phyloP scores from a whole-genome alignment of 2,797 vertebrate species.

The Urocyon cinereoargenteus region DNA sequence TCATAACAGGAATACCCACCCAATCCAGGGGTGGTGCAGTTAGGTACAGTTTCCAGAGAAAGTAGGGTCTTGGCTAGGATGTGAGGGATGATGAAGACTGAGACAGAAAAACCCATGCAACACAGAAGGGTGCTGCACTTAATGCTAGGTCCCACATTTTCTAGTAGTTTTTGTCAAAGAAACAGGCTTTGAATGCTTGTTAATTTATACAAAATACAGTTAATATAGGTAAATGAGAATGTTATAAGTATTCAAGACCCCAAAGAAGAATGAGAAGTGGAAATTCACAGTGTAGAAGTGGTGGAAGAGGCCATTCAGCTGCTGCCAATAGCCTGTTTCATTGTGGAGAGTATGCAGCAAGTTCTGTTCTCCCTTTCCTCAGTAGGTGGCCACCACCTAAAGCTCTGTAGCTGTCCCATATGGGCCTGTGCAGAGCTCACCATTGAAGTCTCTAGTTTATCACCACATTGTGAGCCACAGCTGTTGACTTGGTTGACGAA shows the following conservation, averaged over 20 bases:
- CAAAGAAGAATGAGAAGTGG: neutral
- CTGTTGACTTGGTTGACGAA: neutral
- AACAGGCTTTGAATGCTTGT: neutral
- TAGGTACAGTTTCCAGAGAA: neutral
- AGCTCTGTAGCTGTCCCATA: neutral
- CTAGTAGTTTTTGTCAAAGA: neutral
- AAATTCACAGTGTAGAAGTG: neutral
- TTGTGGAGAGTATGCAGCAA: neutral
- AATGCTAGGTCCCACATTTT: neutral
- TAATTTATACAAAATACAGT: neutral
- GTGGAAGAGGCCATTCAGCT: neutral
- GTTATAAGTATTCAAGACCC: neutral
- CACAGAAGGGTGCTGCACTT: neutral
- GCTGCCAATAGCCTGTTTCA: neutral
- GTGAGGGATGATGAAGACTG: neutral
- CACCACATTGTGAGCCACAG: neutral
- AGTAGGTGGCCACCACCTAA: neutral
- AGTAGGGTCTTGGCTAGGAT: neutral
- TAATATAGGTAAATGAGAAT: neutral
- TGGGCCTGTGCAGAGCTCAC: neutral
- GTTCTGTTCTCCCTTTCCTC: neutral
- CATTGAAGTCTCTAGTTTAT: neutral
- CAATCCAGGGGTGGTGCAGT: neutral
- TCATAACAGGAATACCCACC: neutral
- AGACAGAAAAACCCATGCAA: neutral